These are phyloP conservation scores for Ianthella basta DNA, from an alignment of 37 sponge, comb jelly and placozoan species.

Conservation along the genomic window DNA sequence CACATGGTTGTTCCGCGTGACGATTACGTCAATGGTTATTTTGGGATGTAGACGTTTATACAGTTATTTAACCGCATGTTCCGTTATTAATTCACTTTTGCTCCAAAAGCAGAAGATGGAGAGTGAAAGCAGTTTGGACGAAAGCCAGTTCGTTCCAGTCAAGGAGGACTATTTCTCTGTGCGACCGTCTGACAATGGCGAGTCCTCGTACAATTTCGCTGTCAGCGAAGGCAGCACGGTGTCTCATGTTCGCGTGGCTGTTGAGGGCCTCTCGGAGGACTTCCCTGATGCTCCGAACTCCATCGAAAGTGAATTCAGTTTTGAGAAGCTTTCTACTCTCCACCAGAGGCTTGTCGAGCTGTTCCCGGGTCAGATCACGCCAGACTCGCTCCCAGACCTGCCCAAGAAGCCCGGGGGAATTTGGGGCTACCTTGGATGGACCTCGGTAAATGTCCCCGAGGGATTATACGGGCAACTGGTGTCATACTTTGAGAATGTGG, in stretches of 20 bases:
- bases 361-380: conserved; percentile 20
- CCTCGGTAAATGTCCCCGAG: conserved; percentile 19
- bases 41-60: too few relatives aligned
- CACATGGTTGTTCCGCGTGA: too few relatives aligned
- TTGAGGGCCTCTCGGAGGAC: not conserved
- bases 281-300: not conserved
- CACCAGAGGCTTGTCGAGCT: conserved; percentile 52
- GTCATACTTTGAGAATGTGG: conserved; percentile 22
- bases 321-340: conserved; percentile 41
- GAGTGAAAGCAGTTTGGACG: conserved; percentile 12
- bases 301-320: conserved; percentile 32
- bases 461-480: conserved; percentile 27
- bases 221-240: conserved; percentile 4
- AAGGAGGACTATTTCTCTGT: conserved; percentile 24
- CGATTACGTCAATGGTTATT: too few relatives aligned
- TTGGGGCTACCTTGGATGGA: conserved; percentile 41
- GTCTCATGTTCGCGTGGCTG: conserved; percentile 1
- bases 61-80: too few relatives aligned
- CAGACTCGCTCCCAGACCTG: not conserved
- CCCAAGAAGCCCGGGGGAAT: conserved; percentile 37
- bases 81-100: too few relatives aligned
- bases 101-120: too few relatives aligned
- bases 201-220: not conserved
- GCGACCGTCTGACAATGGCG: not conserved
- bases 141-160: conserved; percentile 20